phyloP scores from a whole-genome alignment of 2,113 vertebrate species.

The Symphodus melops region DNA sequence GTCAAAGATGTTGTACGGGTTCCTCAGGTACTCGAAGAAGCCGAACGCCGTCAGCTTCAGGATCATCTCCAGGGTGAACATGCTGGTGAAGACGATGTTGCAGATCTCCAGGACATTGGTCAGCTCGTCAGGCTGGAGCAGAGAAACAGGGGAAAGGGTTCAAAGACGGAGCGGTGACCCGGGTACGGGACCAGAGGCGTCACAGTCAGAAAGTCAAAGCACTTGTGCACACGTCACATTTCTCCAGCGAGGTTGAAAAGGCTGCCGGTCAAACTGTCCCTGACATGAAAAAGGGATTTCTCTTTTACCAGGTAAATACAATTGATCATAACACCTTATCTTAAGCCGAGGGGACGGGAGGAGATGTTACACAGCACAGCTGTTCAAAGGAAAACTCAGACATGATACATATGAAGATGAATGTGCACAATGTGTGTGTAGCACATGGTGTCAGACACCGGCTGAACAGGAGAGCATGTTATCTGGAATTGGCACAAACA shows the following conservation, averaged over 20 bases:
- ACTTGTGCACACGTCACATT: conserved; percentile 15
- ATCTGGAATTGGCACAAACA: conserved; percentile 18
- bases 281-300: conserved; percentile 28
- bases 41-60: conserved; percentile 95
- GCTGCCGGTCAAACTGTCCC: conserved; percentile 61
- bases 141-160: too few species aligned
- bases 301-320: conserved; percentile 36
- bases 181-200: conserved; percentile 7
- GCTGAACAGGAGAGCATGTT: conserved; percentile 10
- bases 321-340: conserved; percentile 24
- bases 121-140: conserved; percentile 96
- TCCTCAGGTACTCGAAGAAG: conserved; percentile 93
- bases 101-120: conserved; percentile 98
- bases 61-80: conserved; percentile 99
- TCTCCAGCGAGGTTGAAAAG: conserved; percentile 19
- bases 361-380: conserved; percentile 5
- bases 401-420: conserved; percentile 6
- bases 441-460: conserved; percentile 20
- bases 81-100: conserved; percentile 98
- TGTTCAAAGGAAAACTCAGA: conserved; percentile 10
- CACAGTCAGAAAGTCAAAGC: conserved; percentile 8
- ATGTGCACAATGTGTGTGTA: neutral
- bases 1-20: conserved; percentile 97
- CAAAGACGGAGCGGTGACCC: conserved; percentile 6
- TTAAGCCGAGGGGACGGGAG: conserved; percentile 2